Evolutionary conservation across 1,140 invertebrate species (phyloP), one percentile per base, ranked within the genome.

Genomic region (Heterodera schachtii): DNA sequence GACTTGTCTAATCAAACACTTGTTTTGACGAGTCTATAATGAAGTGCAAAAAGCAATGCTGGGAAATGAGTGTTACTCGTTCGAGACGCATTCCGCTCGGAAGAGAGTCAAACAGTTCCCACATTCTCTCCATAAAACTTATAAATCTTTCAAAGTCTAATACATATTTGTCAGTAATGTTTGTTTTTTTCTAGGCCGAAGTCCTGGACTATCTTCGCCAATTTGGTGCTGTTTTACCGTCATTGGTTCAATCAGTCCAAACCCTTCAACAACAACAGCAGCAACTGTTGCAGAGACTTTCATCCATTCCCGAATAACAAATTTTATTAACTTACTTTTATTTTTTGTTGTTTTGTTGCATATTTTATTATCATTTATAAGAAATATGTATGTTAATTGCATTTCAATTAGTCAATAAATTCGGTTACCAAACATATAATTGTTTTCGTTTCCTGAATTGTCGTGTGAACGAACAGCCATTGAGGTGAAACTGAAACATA

Each of bases 201-300:
- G 75, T 81, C 3, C 75, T 81, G 3, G 80, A 81, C 13, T 81
- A 74, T 79, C 47, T 81, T 31, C 73, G 73, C 16, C 80, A 81
- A 77, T 75, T 81, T 52, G 77, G 49, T 57, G 60, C 75, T 64
- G 57, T 64, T 46, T 52, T 80, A 52, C 79, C 79, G 9, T 21
- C 66, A 44, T 44, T 80, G 73, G 60, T 52, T 21, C 73, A 75
- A 6, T 80, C 70, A 49, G 13, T 80, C 43, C 79, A 80, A 41
- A 43, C 69, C 7, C 69, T 71, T 41, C 69, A 71, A 46, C 69
- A 71, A 41, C 69, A 71, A 19, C 57, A 64, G 3, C 57, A 64
- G 19, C 57, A 64, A 64, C 57, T 64, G 13, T 64, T 64, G 5
- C 57, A 64, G 19, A 13, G 19, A 3, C 57, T 64, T 64, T 64